phyloP scores from a whole-genome alignment of 2,113 vertebrate genomes.

The Callaeas wilsoni region DNA sequence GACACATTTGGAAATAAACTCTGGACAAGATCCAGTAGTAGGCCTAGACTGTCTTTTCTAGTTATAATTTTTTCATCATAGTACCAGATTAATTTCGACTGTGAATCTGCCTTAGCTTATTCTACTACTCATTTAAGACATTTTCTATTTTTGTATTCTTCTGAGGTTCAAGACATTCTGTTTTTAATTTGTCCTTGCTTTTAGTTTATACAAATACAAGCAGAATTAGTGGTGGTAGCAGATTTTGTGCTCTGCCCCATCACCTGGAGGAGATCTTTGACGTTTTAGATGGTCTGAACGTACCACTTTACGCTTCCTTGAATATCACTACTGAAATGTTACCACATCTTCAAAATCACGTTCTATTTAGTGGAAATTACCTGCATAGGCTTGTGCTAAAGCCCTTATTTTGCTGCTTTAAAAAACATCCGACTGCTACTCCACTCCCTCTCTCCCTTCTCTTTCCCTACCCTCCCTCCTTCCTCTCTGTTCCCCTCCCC shows the following conservation, averaged over 20 bases:
- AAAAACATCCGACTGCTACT: neutral
- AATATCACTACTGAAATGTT: neutral
- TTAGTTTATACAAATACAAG: fast-evolving
- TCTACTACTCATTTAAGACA: neutral
- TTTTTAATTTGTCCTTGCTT: neutral
- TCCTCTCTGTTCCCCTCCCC: neutral
- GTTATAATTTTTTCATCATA: neutral
- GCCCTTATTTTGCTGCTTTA: neutral
- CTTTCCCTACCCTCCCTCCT: neutral
- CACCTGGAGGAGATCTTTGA: neutral
- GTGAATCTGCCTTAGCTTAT: neutral
- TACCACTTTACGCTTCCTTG: too few relatives aligned
- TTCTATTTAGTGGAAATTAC: neutral
- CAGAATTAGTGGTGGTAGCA: neutral
- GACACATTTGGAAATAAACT: neutral
- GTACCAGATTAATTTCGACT: neutral
- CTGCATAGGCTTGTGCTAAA: neutral
- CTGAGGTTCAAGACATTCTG: neutral
- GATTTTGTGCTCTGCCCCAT: neutral
- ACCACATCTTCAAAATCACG: neutral
- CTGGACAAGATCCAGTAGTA: neutral
- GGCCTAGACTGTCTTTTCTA: neutral
- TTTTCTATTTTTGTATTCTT: neutral
- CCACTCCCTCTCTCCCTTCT: neutral
- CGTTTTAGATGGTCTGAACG: fast-evolving